These are phyloP conservation scores for Epicauta chinensis DNA, from an alignment of 1,140 invertebrate genomes.

Conservation along the genomic window DNA sequence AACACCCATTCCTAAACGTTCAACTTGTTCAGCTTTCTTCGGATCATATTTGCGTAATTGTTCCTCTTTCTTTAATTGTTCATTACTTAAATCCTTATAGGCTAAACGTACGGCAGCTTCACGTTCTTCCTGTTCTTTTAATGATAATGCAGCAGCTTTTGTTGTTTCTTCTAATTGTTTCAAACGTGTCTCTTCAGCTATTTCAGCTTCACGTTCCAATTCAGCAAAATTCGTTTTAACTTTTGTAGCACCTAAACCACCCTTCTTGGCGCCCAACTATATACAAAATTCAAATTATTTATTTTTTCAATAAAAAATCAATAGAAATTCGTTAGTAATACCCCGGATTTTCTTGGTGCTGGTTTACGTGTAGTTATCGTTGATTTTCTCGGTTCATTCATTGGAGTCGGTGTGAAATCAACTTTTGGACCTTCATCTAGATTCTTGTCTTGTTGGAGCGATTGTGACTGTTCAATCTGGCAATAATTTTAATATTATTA, in stretches of 20 bases:
- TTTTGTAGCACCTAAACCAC: conserved; percentile 92
- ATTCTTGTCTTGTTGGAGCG: conserved; percentile 7
- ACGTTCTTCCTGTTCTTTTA: conserved; percentile 53
- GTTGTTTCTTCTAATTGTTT: conserved; percentile 53
- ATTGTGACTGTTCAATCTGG: conserved; percentile 11
- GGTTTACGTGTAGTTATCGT: conserved; percentile 65
- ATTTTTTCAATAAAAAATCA: not conserved
- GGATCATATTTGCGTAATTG: conserved; percentile 71
- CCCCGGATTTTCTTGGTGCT: conserved; percentile 56
- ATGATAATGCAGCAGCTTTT: conserved; percentile 29
- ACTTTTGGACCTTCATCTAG: conserved; percentile 40
- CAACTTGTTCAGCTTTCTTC: conserved; percentile 82
- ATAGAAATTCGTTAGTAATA: conserved; percentile 40
- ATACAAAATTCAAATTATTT: conserved; percentile 9
- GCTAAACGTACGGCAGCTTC: conserved; percentile 78
- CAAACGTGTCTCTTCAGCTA: conserved; percentile 68
- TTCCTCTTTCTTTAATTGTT: conserved; percentile 74
- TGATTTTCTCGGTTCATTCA: conserved; percentile 54
- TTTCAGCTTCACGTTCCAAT: conserved; percentile 82
- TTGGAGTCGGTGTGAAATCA: conserved; percentile 38
- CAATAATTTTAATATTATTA: not conserved
- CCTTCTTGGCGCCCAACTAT: conserved; percentile 78
- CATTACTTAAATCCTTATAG: conserved; percentile 77
- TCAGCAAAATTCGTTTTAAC: conserved; percentile 94
- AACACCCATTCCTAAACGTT: conserved; percentile 91